Base-by-base conservation (phyloP, 2,113 vertebrate species). In the Phrynosoma blainvillii region DNA sequence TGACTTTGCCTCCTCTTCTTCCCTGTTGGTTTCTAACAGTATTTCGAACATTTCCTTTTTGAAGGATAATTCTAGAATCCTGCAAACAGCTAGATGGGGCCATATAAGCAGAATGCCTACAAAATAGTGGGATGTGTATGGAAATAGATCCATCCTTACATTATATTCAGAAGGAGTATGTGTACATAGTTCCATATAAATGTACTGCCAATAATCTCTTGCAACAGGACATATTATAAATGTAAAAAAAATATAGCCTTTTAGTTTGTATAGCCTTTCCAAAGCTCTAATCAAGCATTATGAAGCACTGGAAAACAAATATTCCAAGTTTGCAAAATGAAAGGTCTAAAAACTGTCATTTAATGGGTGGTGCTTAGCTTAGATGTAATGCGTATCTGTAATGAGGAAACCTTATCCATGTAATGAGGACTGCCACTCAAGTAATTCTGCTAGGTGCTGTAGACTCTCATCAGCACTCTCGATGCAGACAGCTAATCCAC, bases 401-500 rank as follows among this genome's bases (percentile, higher is more conserved):
- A 87, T 91, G 94, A 95, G 92, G 91, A 93, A 93, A 93, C 91
- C 85, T 91, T 82, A 5, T 66, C 71, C 73, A 83, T 54, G 71
- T 88, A 88, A 88, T 90, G 94, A 95, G 92, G 91, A 93, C 93
- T 95, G 93, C 88, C 93, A 94, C 85, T 95, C 94, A 94, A 77
- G 86, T 93, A 95, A 94, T 94, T 94, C 87, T 96, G 91, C 95
- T 93, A 92, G 95, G 94, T 86, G 25, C 90, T 94, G 94, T 93
- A 93, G 86, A 90, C 93, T 95, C 95, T 95, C 95, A 95, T 92
- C 89, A 92, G 89, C 71, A 81, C 88, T 93, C 93, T 92, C 93
- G 89, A 93, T 88, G 87, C 92, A 94, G 93, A 94, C 92, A 94
- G 94, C 89, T 96, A 90, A 96, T 95, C 93, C 93, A 92, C 90